Evolutionary conservation across 2,888 invertebrate species (phyloP).

Genomic region (Acleris literana): DNA sequence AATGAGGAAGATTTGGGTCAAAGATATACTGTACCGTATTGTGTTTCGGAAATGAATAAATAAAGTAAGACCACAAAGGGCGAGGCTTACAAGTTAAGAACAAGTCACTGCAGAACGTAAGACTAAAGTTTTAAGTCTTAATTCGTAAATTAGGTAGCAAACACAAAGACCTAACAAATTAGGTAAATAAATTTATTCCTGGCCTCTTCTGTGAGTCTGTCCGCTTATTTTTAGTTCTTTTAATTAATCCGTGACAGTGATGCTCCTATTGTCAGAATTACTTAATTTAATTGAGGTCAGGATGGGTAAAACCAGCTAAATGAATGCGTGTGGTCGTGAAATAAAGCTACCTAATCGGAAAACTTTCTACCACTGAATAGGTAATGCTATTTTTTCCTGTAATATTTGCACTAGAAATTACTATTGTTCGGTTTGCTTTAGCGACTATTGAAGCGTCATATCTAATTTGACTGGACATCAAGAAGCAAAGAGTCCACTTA

Average conservation of each 20-base stretch:
- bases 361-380: too few species aligned
- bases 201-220: slow-evolving; percentile 12
- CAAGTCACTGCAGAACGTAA: background rate
- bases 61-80: background rate
- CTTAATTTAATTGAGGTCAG: slow-evolving; percentile 28
- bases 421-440: too few species aligned
- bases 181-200: slow-evolving; percentile 21
- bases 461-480: too few species aligned
- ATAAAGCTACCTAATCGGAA: background rate
- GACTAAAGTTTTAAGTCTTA: background rate
- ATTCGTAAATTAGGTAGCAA: background rate
- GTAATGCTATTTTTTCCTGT: too few species aligned
- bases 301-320: slow-evolving; percentile 11
- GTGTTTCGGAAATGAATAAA: background rate
- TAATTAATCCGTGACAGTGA: slow-evolving; percentile 28
- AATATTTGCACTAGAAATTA: too few species aligned
- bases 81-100: background rate
- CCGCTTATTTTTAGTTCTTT: slow-evolving; percentile 34
- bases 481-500: too few species aligned
- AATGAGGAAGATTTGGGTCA: slow-evolving; percentile 14
- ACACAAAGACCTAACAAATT: background rate
- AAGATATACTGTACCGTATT: slow-evolving; percentile 3
- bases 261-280: slow-evolving; percentile 19
- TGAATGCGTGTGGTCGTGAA: slow-evolving; percentile 1
- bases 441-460: too few species aligned